Evolutionary conservation across 1,140 invertebrate species (phyloP).

Genomic region (Schlechtendalia chinensis): DNA sequence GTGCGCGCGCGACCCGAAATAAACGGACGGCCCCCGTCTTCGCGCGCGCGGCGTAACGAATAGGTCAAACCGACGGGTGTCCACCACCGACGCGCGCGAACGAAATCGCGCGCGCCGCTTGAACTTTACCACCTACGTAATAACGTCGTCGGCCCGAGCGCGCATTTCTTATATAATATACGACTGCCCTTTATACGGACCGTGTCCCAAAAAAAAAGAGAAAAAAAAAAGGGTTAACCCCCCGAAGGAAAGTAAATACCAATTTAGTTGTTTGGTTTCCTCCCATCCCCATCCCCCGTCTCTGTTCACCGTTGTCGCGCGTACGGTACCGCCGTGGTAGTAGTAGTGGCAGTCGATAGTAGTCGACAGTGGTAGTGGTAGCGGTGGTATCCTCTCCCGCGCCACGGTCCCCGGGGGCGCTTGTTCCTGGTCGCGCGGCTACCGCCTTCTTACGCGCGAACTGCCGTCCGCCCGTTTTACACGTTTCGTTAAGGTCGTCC

Average conservation of each 20-base stretch:
- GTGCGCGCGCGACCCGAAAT: too few relatives aligned
- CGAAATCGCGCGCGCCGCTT: slow-evolving; percentile 13
- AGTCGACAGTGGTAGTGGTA: too few relatives aligned
- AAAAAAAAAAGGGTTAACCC: slow-evolving; percentile 46
- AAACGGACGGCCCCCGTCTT: too few relatives aligned
- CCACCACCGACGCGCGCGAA: too few relatives aligned
- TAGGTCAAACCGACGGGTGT: too few relatives aligned
- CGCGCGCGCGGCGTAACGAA: too few relatives aligned
- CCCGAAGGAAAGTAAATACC: slow-evolving; percentile 46
- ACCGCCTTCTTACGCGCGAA: neutral
- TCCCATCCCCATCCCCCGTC: too few relatives aligned
- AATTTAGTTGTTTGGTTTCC: slow-evolving; percentile 53
- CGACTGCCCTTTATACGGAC: slow-evolving; percentile 42
- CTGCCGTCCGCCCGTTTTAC: neutral
- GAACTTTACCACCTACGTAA: slow-evolving; percentile 18
- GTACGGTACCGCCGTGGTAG: neutral
- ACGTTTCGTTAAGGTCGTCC: too few relatives aligned
- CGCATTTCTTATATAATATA: slow-evolving; percentile 37
- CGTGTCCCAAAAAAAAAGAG: too few relatives aligned
- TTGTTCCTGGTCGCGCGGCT: slow-evolving; percentile 33
- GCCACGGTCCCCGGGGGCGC: slow-evolving; percentile 9
- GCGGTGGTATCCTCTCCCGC: too few relatives aligned
- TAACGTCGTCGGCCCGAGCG: neutral
- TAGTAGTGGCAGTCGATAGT: too few relatives aligned
- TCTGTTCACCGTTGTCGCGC: neutral